phyloP scores from a whole-genome alignment of 2,888 invertebrate species.

The Venusia cambrica region DNA sequence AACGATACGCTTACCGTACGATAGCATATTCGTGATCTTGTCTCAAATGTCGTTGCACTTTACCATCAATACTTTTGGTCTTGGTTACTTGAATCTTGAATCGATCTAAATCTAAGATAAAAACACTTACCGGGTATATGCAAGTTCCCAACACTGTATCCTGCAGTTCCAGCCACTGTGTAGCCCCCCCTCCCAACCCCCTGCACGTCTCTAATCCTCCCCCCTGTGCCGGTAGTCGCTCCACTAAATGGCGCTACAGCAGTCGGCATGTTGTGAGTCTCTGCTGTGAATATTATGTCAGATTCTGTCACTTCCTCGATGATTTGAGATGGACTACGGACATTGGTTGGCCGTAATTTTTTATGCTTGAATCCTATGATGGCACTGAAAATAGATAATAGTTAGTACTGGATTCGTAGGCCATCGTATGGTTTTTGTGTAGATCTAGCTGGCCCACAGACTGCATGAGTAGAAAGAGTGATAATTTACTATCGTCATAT shows the following conservation, averaged over 20 bases:
- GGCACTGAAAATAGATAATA: constrained; percentile 82
- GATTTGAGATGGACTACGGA: constrained; percentile 82
- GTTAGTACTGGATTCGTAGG: neutral
- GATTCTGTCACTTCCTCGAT: constrained; percentile 82
- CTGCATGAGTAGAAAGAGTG: too few relatives aligned
- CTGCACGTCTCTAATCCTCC: constrained; percentile 96
- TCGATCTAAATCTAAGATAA: too few relatives aligned
- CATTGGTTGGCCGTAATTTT: constrained; percentile 84
- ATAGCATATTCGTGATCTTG: too few relatives aligned
- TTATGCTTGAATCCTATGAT: constrained; percentile 90
- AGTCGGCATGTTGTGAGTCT: constrained; percentile 99
- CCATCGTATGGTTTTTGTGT: neutral
- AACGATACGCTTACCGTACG: too few relatives aligned
- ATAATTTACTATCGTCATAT: too few relatives aligned
- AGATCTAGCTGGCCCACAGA: constrained; percentile 1
- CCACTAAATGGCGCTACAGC: constrained; percentile 99
- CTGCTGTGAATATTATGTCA: constrained; percentile 98
- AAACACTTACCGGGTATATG: constrained; percentile 90
- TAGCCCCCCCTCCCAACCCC: constrained; percentile 96
- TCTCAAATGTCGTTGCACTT: too few relatives aligned
- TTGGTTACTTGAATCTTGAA: too few relatives aligned
- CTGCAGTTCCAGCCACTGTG: constrained; percentile 97
- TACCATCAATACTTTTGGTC: too few relatives aligned
- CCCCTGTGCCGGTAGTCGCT: constrained; percentile 98
- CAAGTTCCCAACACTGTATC: constrained; percentile 97